Percentiles rank a stretch among this genome's conserved stretches.
Evolutionary conservation across 2,113 vertebrate species (phyloP).

Genomic region (Megaceryle maxima): DNA sequence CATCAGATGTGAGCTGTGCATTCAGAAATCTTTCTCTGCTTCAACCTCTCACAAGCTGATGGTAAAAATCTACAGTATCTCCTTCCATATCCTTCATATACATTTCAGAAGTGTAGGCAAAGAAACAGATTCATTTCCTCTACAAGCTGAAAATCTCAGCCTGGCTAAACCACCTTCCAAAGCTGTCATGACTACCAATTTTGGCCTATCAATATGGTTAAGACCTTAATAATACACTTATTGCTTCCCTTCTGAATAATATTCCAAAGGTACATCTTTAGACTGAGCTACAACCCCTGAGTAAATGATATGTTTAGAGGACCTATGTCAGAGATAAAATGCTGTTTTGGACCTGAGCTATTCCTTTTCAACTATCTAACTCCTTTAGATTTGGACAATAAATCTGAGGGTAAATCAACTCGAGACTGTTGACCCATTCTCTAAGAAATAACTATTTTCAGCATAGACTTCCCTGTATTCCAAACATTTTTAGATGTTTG

Average conservation of each 20-base stretch:
- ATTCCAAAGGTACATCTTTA: not conserved
- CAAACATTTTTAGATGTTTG: not conserved
- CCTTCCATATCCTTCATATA: not conserved
- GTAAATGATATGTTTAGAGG: not conserved
- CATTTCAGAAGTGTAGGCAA: not conserved
- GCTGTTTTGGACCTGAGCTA: not conserved
- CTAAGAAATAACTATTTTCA: not conserved
- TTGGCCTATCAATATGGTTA: not conserved
- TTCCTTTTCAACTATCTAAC: not conserved
- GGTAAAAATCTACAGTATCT: not conserved
- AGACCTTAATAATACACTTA: not conserved
- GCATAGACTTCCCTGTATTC: not conserved
- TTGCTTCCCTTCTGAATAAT: not conserved
- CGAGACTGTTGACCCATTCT: not conserved
- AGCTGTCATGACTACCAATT: not conserved
- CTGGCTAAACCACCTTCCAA: not conserved
- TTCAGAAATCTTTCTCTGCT: not conserved
- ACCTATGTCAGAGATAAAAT: not conserved
- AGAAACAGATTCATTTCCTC: not conserved
- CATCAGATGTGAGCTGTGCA: not conserved
- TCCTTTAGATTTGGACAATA: not conserved
- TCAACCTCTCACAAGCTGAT: not conserved
- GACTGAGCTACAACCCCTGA: not conserved
- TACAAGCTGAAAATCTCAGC: not conserved
- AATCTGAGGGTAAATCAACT: not conserved